Percentiles rank a stretch among this genome's conserved stretches.
Evolutionary conservation across 2,888 invertebrate species (phyloP).

Genomic region (Volucella bombylans): DNA sequence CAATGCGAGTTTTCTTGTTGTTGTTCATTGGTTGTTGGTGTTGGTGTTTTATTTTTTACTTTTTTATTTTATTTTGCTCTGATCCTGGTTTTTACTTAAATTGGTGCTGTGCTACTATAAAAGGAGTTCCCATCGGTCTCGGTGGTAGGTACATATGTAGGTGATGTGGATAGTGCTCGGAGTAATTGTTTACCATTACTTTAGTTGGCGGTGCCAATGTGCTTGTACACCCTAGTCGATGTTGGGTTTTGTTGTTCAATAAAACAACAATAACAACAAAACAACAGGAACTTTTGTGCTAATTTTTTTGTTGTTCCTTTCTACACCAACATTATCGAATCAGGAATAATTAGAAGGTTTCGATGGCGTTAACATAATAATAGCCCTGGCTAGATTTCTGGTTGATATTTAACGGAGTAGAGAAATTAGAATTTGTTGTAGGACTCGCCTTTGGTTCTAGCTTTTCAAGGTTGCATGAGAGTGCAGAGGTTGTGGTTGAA

Average conservation of each 20-base stretch:
- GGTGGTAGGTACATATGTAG: not conserved
- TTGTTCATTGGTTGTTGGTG: constrained; percentile 10
- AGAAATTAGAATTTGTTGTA: no score
- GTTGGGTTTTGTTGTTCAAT: constrained; percentile 2
- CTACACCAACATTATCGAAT: constrained; percentile 31
- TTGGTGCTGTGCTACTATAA: constrained; percentile 53
- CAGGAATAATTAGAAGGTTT: constrained; percentile 44
- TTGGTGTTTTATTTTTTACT: constrained; percentile 8
- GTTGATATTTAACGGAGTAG: no score
- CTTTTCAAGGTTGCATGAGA: no score
- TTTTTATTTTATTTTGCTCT: constrained; percentile 20
- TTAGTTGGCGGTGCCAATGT: constrained; percentile 14
- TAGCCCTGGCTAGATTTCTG: not conserved
- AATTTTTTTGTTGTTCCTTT: constrained; percentile 2
- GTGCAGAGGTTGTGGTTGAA: no score
- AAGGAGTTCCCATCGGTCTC: constrained; percentile 21
- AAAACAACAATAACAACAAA: not conserved
- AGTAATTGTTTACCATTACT: constrained; percentile 67
- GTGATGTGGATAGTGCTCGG: constrained; percentile 47
- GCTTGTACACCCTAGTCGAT: constrained; percentile 10
- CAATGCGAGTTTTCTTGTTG: constrained; percentile 67
- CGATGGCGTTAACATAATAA: constrained; percentile 33
- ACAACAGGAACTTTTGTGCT: not conserved
- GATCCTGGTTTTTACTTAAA: constrained; percentile 39
- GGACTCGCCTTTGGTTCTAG: no score